A percentile compares a stretch with the other conserved stretches of the same genome.
Conservation (phyloP, 1,140 invertebrate species). For the Magallana angulata region DNA sequence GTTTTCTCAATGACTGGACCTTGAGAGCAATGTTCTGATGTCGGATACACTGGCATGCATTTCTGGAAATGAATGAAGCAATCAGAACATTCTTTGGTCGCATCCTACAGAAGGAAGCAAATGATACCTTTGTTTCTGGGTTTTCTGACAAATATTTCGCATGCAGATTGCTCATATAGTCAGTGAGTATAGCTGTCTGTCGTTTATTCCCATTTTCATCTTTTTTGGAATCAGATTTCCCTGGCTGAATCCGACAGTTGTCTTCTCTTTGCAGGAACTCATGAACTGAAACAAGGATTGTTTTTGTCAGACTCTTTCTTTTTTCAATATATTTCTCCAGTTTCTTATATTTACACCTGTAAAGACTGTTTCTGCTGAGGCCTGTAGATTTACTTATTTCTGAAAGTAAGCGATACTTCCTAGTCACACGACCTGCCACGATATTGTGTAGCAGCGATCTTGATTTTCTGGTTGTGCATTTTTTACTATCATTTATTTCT, state of each 20-base stretch:
- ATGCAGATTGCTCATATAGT: constrained; percentile 56
- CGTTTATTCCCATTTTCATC: constrained; percentile 5
- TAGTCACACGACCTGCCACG: constrained; percentile 37
- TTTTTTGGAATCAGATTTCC: constrained; percentile 45
- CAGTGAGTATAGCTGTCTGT: constrained; percentile 48
- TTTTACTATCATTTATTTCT: constrained; percentile 36
- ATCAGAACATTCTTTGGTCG: constrained; percentile 16
- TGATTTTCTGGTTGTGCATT: neutral
- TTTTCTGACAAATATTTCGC: constrained; percentile 47
- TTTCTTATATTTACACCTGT: constrained; percentile 8
- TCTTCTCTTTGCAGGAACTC: constrained; percentile 46
- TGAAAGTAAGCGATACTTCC: constrained; percentile 29
- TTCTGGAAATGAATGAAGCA: constrained; percentile 33
- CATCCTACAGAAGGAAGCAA: constrained; percentile 40
- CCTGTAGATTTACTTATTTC: constrained; percentile 34
- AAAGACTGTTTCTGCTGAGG: neutral
- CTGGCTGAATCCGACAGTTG: constrained; percentile 49
- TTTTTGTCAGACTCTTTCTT: neutral
- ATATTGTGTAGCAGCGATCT: neutral
- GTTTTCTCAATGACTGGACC: neutral
- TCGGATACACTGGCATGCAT: constrained; percentile 38
- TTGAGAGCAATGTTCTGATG: constrained; percentile 41
- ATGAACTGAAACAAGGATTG: neutral
- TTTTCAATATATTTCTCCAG: neutral
- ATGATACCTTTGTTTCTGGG: constrained; percentile 10